Evolutionary conservation across 2,113 vertebrate genomes (phyloP).

Genomic region (Cebus imitator): DNA sequence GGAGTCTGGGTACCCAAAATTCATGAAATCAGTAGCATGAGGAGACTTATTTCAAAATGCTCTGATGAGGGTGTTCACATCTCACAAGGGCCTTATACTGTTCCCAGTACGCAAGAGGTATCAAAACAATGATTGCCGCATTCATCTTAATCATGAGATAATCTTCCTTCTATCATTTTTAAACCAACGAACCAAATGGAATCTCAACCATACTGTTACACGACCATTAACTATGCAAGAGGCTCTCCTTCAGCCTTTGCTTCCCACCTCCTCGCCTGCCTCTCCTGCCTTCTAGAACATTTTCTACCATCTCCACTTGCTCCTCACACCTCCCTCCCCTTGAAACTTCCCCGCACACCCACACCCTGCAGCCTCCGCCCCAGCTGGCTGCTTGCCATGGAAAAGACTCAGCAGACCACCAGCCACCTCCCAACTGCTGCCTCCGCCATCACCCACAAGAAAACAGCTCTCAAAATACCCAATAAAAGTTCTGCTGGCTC

Average conservation of each 20-base stretch:
- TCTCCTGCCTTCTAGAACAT: conserved; percentile 16
- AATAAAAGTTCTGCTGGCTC: not conserved
- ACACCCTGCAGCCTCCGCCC: not conserved
- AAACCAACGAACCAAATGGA: not conserved
- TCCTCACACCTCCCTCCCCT: not conserved
- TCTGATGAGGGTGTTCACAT: not conserved
- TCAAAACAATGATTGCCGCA: not conserved
- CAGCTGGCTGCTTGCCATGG: conserved; percentile 32
- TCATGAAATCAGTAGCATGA: not conserved
- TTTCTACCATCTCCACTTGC: not conserved
- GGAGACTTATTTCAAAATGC: not conserved
- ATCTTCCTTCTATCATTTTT: not conserved
- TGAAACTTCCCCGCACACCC: not conserved
- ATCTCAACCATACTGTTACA: not conserved
- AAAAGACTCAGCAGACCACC: not conserved
- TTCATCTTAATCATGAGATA: not conserved
- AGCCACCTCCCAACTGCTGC: not conserved
- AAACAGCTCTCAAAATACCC: conserved; percentile 23
- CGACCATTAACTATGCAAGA: not conserved
- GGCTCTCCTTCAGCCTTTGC: not conserved
- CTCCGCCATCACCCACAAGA: not conserved
- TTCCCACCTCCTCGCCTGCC: not conserved
- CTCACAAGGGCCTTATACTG: not conserved
- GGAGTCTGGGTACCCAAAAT: not conserved
- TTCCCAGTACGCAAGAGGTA: too few relatives aligned